phyloP scores from a whole-genome alignment of 1,140 invertebrate species.

The Caerostris darwini region DNA sequence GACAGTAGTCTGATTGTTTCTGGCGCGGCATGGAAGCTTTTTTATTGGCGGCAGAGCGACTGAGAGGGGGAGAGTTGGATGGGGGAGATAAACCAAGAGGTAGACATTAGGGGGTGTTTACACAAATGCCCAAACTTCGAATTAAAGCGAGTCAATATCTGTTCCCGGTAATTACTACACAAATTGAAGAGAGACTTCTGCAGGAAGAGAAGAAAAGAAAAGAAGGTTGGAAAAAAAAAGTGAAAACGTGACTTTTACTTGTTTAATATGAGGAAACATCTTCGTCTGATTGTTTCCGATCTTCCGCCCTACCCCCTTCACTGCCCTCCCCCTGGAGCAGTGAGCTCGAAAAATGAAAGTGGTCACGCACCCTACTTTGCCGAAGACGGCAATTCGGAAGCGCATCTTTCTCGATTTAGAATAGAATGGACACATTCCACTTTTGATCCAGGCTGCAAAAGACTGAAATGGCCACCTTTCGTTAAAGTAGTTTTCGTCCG shows the following conservation, averaged over 20 bases:
- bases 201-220: neutral
- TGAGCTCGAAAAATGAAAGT: slow-evolving; percentile 32
- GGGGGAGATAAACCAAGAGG: neutral
- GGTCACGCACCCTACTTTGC: neutral
- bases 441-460: too few species aligned
- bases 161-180: neutral
- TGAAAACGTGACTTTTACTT: slow-evolving; percentile 34
- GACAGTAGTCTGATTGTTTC: neutral
- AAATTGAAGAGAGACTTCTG: neutral
- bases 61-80: neutral
- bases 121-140: neutral
- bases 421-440: neutral
- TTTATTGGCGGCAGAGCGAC: too few species aligned
- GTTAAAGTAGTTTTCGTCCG: too few species aligned
- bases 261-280: slow-evolving; percentile 46
- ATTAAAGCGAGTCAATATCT: neutral
- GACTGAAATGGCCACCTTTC: too few species aligned
- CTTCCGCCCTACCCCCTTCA: neutral
- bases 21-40: neutral
- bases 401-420: neutral
- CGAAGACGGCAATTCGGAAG: too few species aligned
- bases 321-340: neutral
- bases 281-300: slow-evolving; percentile 41
- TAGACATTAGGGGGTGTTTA: neutral
- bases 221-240: neutral